Evolutionary conservation across 2,888 invertebrate species (phyloP), one percentile per base, ranked within the genome.

Genomic region (Campopleginae sp.): DNA sequence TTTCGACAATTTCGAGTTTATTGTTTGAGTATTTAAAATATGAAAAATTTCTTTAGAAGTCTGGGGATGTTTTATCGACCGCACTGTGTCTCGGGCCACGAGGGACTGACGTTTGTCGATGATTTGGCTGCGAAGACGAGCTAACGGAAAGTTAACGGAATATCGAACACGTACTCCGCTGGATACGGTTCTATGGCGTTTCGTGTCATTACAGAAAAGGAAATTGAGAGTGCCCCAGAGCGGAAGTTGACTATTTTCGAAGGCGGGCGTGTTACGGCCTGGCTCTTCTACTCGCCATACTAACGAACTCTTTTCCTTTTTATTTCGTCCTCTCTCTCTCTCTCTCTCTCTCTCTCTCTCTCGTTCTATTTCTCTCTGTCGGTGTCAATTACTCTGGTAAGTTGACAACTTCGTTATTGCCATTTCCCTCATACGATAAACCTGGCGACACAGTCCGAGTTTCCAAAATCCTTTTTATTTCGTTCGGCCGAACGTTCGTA

Each of bases 221-320:
- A 76, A 85, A 82, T 76, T 48, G 82, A 76, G 68, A 79, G 65
- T 71, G 68, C 66, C 61, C 79, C 51, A 58, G 33, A 75, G 42
- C 81, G 85, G 85, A 85, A 85, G 81, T 79, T 63, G 54, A 44
- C 48, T 51, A 14, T n/a, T n/a, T 23, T 19, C 23, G 63, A 51
- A 46, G 27, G 10, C 48, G 48, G 27, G 31, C n/a, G n/a, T 46
- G 48, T 70, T 51, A 51, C 27, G 14, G 10, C 33, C 33, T n/a
- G 46, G 33, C 71, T 31, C 48, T 31, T 19, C 8, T 51, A 19
- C 72, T 23, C 42, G 61, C 31, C 61, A 44, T 75, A 42, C n/a
- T 63, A 42, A 27, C 61, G 61, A 31, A 19, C 14, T 31, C n/a
- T 19, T 33, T 14, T 23, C 19, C 51, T 12, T 38, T 38, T 19